Percentiles rank a stretch among this genome's conserved stretches.
These are phyloP conservation scores for Erynnis tages DNA, from an alignment of 2,888 invertebrate species.

Conservation along the genomic window DNA sequence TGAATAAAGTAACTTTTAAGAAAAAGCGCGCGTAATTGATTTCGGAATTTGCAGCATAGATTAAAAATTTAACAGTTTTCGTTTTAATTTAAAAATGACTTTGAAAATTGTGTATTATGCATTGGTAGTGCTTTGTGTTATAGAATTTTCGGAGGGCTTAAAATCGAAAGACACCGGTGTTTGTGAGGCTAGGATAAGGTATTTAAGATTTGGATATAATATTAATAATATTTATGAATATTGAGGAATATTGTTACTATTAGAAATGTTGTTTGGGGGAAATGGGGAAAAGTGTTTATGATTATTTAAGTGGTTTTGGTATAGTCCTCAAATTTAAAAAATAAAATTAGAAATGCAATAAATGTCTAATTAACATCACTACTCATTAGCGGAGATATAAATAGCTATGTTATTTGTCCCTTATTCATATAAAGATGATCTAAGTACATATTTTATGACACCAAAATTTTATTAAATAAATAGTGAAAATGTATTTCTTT, in stretches of 20 bases:
- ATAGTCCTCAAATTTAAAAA: too few relatives aligned
- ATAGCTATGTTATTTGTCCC: too few relatives aligned
- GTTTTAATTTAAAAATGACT: constrained; percentile 27
- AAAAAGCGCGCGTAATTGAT: neutral
- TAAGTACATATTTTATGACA: neutral
- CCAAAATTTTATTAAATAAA: neutral
- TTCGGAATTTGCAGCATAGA: neutral
- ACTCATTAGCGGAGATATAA: too few relatives aligned
- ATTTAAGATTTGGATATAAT: too few relatives aligned
- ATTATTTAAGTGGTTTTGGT: too few relatives aligned
- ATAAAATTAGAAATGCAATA: too few relatives aligned
- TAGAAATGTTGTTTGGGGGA: too few relatives aligned
- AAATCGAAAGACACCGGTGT: constrained; percentile 36
- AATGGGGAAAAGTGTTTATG: too few relatives aligned
- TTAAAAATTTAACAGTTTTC: neutral
- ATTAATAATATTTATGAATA: too few relatives aligned
- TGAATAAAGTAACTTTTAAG: neutral
- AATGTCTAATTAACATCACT: too few relatives aligned
- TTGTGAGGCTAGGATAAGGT: constrained; percentile 35
- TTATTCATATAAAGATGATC: too few relatives aligned
- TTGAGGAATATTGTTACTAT: too few relatives aligned
- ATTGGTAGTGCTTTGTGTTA: constrained; percentile 30
- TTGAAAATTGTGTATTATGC: constrained; percentile 28
- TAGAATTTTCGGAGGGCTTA: constrained; percentile 30
- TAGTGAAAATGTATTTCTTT: neutral